Base-by-base conservation (phyloP, 2,888 invertebrate species). In the Teinopalpus imperialis region DNA sequence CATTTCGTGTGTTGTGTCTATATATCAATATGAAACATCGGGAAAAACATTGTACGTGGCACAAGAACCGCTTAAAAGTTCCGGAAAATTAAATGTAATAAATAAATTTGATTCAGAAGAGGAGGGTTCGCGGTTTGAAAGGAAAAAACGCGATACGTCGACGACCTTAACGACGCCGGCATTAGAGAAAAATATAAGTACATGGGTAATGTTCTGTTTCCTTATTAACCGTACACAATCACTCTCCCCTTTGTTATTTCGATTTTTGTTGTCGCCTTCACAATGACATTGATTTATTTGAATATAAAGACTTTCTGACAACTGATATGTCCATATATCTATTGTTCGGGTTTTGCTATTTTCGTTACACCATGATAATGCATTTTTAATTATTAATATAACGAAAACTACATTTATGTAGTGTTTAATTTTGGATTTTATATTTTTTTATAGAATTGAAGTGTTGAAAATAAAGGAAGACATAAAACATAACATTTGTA, bases 141-240 rank as follows among this genome's bases (percentile, higher is more conserved):
- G 88, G 58, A 67, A 66, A 63, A 85, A 82, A 74, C 81, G 88
- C 31, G 79, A 83, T 69, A 75, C 76, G 41, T 55, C 76, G 24
- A 61, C 72, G 29, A 54, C 57, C 16, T 48, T 59, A 43, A 53
- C 77, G 52, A 64, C 78, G 50, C 58, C 75, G 51, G 69, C 79
- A 44, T 59, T 62, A 26, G 54, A 69, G 44, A 81, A 75, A 71
- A 87, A 86, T 60, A 81, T 85, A 51, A 88, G 79, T 74, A 85
- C 86, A 68, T 87, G 87, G 89, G 89, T 89, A 82, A 80, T 58
- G 54, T 62, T 58, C 47, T 50, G 66, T 70, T 70, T 78, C 74
- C 73, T 74, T 69, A 72, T 75, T 77, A 73, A 54, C 59, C 62
- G 59, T 49, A 50, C 59, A 65, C 56, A 48, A 31, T 31, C 36